Percentiles rank a stretch among this genome's conserved stretches.
Evolutionary conservation across 2,113 vertebrate species (phyloP).

Genomic region (Hepsetus odoe): DNA sequence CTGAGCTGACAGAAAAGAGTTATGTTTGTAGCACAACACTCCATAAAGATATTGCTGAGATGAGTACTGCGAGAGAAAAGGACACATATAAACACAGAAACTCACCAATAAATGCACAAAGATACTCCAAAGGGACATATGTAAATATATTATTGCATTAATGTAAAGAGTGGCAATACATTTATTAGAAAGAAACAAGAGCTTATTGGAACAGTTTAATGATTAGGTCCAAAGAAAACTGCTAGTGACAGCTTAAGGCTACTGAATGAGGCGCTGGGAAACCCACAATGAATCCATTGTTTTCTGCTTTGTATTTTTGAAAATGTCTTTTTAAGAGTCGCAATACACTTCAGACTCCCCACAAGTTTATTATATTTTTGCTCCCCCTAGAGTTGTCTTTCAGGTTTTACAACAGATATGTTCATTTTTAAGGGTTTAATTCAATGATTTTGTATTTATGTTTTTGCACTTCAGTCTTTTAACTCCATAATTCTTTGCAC

Average conservation of each 20-base stretch:
- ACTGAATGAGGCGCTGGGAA: background rate
- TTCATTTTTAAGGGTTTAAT: background rate
- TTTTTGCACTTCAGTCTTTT: no score
- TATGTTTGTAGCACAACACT: background rate
- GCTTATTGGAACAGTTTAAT: background rate
- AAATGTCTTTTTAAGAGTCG: no score
- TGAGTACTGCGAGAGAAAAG: background rate
- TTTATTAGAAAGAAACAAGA: background rate
- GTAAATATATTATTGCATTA: no score
- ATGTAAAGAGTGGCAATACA: background rate
- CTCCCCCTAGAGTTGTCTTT: constrained; percentile 45
- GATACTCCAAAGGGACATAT: no score
- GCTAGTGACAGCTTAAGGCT: background rate
- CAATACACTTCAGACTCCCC: no score
- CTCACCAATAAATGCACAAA: no score
- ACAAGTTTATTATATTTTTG: no score
- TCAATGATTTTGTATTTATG: no score
- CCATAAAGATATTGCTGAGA: background rate
- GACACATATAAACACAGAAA: no score
- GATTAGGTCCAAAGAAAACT: background rate
- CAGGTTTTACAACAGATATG: background rate
- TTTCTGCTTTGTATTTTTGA: background rate
- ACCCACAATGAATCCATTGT: background rate
- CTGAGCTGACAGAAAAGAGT: background rate
- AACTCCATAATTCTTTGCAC: no score